Percentiles rank a stretch among this genome's conserved stretches.
Evolutionary conservation across 2,113 vertebrate genomes (phyloP).

Genomic region (Jacana jacana): DNA sequence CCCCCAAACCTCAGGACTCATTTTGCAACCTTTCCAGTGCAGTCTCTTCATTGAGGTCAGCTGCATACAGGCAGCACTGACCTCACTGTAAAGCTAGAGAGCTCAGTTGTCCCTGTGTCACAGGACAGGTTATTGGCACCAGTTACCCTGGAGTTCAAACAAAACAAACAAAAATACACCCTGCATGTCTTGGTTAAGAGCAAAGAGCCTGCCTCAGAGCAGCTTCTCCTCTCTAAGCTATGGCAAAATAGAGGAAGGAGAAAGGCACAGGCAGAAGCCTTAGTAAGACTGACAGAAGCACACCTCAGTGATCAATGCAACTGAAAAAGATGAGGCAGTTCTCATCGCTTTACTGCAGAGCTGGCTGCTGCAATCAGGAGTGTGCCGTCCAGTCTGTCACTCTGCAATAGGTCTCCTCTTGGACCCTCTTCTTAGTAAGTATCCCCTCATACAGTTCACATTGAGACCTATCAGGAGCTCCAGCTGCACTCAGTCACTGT

Average conservation of each 20-base stretch:
- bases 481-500: conserved; percentile 35
- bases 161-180: background rate
- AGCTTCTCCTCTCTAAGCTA: background rate
- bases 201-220: background rate
- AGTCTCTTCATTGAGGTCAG: background rate
- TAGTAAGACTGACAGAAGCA: background rate
- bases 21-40: background rate
- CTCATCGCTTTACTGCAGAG: background rate
- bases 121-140: background rate
- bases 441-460: background rate
- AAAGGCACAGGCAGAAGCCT: background rate
- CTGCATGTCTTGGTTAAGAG: background rate
- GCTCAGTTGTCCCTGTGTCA: background rate
- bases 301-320: background rate
- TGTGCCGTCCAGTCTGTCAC: accelerated
- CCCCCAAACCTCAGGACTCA: background rate
- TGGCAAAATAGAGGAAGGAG: background rate
- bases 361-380: background rate
- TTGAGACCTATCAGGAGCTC: background rate
- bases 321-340: background rate
- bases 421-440: conserved; percentile 21
- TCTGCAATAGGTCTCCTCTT: background rate
- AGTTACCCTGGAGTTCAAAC: background rate
- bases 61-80: background rate
- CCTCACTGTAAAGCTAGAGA: background rate